These are phyloP conservation scores for Blennius ocellaris DNA, from an alignment of 2,113 vertebrate genomes.

Conservation along the genomic window DNA sequence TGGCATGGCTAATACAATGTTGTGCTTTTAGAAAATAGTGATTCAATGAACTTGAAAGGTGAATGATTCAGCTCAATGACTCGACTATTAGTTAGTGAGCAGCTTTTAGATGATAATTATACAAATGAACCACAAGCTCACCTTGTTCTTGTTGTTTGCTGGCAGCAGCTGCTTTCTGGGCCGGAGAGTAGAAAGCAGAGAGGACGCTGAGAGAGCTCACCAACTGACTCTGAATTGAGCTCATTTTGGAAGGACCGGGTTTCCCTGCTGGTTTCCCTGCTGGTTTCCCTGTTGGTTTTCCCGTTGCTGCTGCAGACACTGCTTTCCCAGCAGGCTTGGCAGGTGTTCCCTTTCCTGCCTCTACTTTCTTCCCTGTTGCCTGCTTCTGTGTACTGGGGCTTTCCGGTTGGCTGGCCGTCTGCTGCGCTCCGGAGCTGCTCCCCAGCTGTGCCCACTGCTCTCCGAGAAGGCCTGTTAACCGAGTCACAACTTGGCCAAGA, in stretches of 20 bases:
- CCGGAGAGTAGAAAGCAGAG: conserved; percentile 92
- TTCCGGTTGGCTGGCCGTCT: conserved; percentile 84
- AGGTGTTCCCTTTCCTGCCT: conserved; percentile 63
- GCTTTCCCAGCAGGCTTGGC: conserved; percentile 70
- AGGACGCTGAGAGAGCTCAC: conserved; percentile 95
- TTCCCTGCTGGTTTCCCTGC: conserved; percentile 72
- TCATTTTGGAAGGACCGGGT: conserved; percentile 90
- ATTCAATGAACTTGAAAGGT: conserved; percentile 14
- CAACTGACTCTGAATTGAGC: conserved; percentile 95
- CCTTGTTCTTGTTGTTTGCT: conserved; percentile 85
- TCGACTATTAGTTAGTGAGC: conserved; percentile 1
- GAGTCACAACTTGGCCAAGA: conserved; percentile 92
- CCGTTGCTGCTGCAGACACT: conserved; percentile 44
- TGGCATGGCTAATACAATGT: conserved; percentile 2
- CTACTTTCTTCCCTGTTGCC: conserved; percentile 60
- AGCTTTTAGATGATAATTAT: conserved; percentile 9
- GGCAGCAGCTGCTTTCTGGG: conserved; percentile 81
- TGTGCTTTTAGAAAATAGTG: conserved; percentile 8
- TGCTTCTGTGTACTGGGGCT: conserved; percentile 66
- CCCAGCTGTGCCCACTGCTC: conserved; percentile 97
- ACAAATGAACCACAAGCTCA: conserved; percentile 57
- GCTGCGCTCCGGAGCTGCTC: conserved; percentile 86
- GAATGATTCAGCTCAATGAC: conserved; percentile 2
- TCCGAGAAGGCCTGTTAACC: conserved; percentile 94
- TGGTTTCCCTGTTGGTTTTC: conserved; percentile 72